phyloP scores from a whole-genome alignment of 37 sponge, comb jelly and placozoan genomes.

The Oscarella lobularis region DNA sequence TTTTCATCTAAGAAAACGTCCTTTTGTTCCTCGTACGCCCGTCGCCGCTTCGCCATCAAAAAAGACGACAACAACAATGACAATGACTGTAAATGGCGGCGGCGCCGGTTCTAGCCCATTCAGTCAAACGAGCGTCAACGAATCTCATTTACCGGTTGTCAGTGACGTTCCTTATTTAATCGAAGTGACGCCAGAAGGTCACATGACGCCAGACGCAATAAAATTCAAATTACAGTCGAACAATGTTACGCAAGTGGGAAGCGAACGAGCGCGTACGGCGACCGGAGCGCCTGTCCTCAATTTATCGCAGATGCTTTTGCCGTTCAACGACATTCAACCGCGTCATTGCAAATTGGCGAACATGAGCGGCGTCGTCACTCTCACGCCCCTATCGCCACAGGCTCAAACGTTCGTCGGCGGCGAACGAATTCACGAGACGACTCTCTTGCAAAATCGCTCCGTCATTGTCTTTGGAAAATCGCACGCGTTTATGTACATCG shows the following conservation, averaged over 20 bases:
- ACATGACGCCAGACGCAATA: conserved; percentile 6
- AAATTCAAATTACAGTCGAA: conserved; percentile 8
- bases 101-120: too few relatives aligned
- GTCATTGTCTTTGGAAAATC: conserved; percentile 28
- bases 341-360: conserved; percentile 46
- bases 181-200: conserved; percentile 25
- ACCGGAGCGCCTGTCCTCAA: neutral
- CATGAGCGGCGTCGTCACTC: conserved; percentile 21
- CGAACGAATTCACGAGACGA: conserved; percentile 14
- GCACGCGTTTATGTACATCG: conserved; percentile 32
- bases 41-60: neutral
- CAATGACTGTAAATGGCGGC: too few relatives aligned
- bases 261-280: conserved; percentile 6
- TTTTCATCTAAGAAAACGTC: conserved; percentile 6
- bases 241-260: conserved; percentile 27
- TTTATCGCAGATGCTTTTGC: neutral
- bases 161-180: too few relatives aligned
- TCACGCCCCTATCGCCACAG: conserved; percentile 33
- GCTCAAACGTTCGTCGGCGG: conserved; percentile 33
- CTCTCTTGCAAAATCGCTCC: conserved; percentile 24
- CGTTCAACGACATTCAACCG: conserved; percentile 25
- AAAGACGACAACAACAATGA: too few relatives aligned
- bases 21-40: neutral
- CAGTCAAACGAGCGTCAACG: too few relatives aligned
- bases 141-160: too few relatives aligned